A percentile compares a stretch with the other conserved stretches of the same genome.
Evolutionary conservation across 2,888 invertebrate genomes (phyloP).

Genomic region (Tuberolachnus salignus): DNA sequence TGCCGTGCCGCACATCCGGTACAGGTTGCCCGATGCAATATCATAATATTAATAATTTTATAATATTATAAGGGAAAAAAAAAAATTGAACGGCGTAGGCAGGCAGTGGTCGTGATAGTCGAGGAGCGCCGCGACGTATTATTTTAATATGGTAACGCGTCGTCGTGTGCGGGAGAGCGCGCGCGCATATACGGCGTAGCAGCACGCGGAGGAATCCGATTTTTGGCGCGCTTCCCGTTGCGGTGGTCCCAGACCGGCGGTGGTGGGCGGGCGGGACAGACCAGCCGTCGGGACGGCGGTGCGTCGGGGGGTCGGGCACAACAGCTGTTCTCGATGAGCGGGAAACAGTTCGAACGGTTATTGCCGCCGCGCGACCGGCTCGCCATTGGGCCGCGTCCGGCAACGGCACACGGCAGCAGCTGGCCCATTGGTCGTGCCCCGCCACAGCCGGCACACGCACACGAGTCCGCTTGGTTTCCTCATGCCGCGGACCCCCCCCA

Average conservation of each 20-base stretch:
- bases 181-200: background rate
- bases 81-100: too few relatives aligned
- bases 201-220: slow-evolving; percentile 49
- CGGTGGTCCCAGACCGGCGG: background rate
- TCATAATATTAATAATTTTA: background rate
- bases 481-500: slow-evolving; percentile 27
- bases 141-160: background rate
- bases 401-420: slow-evolving; percentile 50
- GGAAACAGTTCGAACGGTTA: slow-evolving; percentile 50
- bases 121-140: background rate
- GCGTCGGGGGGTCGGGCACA: slow-evolving; percentile 20
- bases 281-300: background rate
- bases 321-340: slow-evolving; percentile 53
- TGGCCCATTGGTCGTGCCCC: slow-evolving; percentile 38
- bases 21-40: background rate
- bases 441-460: slow-evolving; percentile 41
- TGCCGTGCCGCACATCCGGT: too few relatives aligned
- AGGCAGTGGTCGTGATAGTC: background rate
- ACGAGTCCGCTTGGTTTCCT: slow-evolving; percentile 31
- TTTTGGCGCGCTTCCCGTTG: slow-evolving; percentile 52
- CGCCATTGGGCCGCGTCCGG: slow-evolving; percentile 34
- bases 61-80: background rate
- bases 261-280: background rate
- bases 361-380: slow-evolving; percentile 35
- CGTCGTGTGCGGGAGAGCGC: background rate